Base-by-base conservation (phyloP, 92 coral and sea anemone species). In the Epizoanthus scotinus region DNA sequence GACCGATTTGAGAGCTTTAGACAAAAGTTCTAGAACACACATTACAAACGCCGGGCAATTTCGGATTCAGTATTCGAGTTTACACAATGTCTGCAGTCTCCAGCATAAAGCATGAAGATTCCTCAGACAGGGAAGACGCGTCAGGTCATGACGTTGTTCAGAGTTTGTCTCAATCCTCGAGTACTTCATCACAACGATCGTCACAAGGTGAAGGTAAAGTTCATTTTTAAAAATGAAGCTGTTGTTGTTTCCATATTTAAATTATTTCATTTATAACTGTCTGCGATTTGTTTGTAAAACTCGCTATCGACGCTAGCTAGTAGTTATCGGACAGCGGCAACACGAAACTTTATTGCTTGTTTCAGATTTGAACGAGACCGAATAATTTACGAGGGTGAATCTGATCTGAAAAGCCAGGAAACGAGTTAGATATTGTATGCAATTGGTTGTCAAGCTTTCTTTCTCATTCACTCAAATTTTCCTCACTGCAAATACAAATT, bases 181-280 rank as follows among this genome's bases (percentile, higher is more conserved):
- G 67, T 31, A 34, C 79, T n/a, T 57, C 67, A 1, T 75, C 81
- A 13, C 56, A 44, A 19, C 74, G 74, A 6, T 44, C 74, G 0
- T 75, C 81, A 36, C 81, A 75, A 75, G 81, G 81, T 75, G 15
- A 58, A 24, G 22, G 81, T 75, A 22, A 58, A 24, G 22, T 58
- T 38, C n/a, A 58, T 44, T 75, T 57, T 64, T 64, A 22, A 28
- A 44, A 64, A 27, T 27, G 36, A 27, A n/a, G 5, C 44, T 44
- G 26, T 75, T 63, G 52, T 75, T 75, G n/a, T 58, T 75, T 75
- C 68, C 66, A 60, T 22, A 38, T 17, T 22, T 36, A 75, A 10
- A 20, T 75, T 75, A 31, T 40, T 75, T 59, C 68, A 38, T 75
- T 12, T 21, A 47, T 25, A 75, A 59, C 19, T 57, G 22, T 59